Conservation (phyloP, 2,888 invertebrate species). For the Cataglyphis albicans region DNA sequence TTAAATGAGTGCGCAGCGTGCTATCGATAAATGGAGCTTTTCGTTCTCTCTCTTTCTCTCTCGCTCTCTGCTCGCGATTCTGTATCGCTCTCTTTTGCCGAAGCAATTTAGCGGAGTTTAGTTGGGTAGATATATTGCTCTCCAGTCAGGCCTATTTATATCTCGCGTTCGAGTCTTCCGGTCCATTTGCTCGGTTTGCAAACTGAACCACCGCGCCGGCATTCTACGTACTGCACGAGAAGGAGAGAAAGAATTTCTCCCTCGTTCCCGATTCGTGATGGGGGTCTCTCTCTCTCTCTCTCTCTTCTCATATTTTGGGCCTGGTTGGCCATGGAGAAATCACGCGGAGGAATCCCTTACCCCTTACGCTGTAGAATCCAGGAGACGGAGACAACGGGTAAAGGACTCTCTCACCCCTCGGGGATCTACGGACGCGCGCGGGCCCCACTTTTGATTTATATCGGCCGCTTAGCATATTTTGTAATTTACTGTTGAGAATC, state of each 20-base stretch:
- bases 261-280: constrained; percentile 67
- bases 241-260: constrained; percentile 28
- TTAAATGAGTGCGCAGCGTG: constrained; percentile 52
- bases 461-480: constrained; percentile 86
- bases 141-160: constrained; percentile 65
- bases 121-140: constrained; percentile 56
- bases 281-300: constrained; percentile 56
- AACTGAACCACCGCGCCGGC: constrained; percentile 75
- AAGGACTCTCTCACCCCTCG: constrained; percentile 60
- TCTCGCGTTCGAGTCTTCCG: constrained; percentile 77
- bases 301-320: constrained; percentile 72
- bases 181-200: constrained; percentile 86
- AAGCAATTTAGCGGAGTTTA: constrained; percentile 55
- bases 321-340: constrained; percentile 49
- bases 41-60: background rate
- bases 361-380: constrained; percentile 52
- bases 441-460: constrained; percentile 85
- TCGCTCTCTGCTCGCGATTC: constrained; percentile 21
- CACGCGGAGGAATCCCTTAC: constrained; percentile 34
- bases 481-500: constrained; percentile 86
- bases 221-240: constrained; percentile 28
- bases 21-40: constrained; percentile 39
- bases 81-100: constrained; percentile 30
- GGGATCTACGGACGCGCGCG: constrained; percentile 44
- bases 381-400: constrained; percentile 46